phyloP scores from a whole-genome alignment of 2,797 vertebrate genomes.

The Otolemur crassicaudatus region DNA sequence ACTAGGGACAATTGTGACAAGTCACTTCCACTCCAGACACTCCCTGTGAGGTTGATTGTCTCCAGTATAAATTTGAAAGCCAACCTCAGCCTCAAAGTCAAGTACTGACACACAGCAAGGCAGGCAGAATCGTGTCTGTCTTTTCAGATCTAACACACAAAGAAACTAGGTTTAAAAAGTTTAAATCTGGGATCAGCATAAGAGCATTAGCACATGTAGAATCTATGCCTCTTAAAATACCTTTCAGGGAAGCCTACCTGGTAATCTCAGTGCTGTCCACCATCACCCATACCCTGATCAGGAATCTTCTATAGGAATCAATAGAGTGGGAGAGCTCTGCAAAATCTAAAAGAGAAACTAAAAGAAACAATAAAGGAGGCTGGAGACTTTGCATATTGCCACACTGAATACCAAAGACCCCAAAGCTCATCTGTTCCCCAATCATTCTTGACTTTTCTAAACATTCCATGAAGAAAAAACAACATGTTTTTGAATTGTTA shows the following conservation, averaged over 20 bases:
- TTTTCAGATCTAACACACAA: neutral
- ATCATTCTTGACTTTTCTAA: neutral
- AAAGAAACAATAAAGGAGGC: accelerated
- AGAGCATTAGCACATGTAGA: accelerated
- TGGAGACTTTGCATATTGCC: neutral
- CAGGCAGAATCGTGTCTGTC: neutral
- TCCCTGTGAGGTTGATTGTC: accelerated
- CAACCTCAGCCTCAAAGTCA: neutral
- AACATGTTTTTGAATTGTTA: neutral
- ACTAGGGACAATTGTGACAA: accelerated
- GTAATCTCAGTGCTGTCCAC: neutral
- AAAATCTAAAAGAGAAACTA: neutral
- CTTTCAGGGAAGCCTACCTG: neutral
- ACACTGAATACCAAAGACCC: neutral
- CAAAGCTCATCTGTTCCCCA: neutral
- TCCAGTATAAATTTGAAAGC: accelerated
- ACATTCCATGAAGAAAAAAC: neutral
- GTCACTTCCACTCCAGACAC: neutral
- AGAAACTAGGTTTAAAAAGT: neutral
- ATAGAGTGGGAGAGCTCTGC: accelerated
- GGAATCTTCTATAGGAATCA: accelerated
- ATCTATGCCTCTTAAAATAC: neutral
- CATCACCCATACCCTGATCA: accelerated
- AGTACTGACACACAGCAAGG: accelerated
- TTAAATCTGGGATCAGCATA: neutral